These are phyloP conservation scores for Herminia tarsipennalis DNA, from an alignment of 2,888 invertebrate genomes.

Conservation along the genomic window DNA sequence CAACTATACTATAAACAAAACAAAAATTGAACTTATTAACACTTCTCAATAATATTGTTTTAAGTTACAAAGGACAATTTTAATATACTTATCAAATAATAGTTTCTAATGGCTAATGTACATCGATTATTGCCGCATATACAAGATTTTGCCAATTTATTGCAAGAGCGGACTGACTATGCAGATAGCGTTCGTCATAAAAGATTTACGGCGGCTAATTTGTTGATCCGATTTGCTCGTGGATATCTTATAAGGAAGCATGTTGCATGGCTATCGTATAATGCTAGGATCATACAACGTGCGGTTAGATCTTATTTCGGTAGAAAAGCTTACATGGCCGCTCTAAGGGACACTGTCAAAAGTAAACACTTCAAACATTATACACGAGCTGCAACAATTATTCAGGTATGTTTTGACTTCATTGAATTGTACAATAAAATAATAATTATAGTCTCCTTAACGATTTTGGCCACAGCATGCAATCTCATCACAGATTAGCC, in stretches of 20 bases:
- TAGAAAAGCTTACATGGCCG: slow-evolving; percentile 60
- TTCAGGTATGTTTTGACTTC: no score
- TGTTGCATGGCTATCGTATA: slow-evolving; percentile 65
- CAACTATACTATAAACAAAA: no score
- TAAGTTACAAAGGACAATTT: no score
- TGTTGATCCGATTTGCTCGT: slow-evolving; percentile 66
- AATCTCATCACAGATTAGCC: no score
- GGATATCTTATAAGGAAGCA: slow-evolving; percentile 72
- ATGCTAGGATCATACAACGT: slow-evolving; percentile 72
- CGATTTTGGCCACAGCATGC: no score
- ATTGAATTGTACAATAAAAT: no score
- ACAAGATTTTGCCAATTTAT: slow-evolving; percentile 56
- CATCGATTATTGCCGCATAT: slow-evolving; percentile 54
- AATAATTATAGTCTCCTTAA: no score
- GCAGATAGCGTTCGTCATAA: slow-evolving; percentile 59
- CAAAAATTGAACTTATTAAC: no score
- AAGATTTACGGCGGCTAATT: slow-evolving; percentile 63
- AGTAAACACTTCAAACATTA: slow-evolving; percentile 69
- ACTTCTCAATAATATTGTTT: no score
- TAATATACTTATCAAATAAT: no score
- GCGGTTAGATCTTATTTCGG: slow-evolving; percentile 69
- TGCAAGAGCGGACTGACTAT: slow-evolving; percentile 60
- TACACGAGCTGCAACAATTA: slow-evolving; percentile 61
- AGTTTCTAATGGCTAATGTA: slow-evolving; percentile 67
- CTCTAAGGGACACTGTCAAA: slow-evolving; percentile 65